Base-by-base conservation (phyloP, 2,888 invertebrate species). In the Tanypteryx hageni region DNA sequence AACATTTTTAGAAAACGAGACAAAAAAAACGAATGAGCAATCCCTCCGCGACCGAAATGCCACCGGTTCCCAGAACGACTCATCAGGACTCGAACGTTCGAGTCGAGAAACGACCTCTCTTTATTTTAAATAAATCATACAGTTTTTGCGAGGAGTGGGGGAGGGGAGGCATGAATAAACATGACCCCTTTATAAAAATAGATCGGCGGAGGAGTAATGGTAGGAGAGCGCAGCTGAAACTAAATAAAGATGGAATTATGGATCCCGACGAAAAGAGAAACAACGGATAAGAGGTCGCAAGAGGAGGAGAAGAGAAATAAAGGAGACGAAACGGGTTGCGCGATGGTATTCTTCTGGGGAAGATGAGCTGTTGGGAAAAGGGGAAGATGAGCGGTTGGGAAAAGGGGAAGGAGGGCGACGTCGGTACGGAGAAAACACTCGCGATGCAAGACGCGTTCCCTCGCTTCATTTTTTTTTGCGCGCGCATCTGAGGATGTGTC, bases 231-330 rank as follows among this genome's bases (percentile, higher is more conserved):
- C 76, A 76, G 76, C 76, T 76, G 76, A 76, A 76, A 76, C 22
- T 76, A 76, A 76, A 76, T 76, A 76, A 76, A 76, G 76, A 11
- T 27, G 27, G 76, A 76, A 76, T 76, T 76, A 76, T 76, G 76
- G 76, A 76, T 76, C 22, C 76, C 22, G 76, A 27, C 76, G 27
- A 76, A 76, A 76, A 76, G 22, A 76, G n/a, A 68, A 22, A n/a
- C 76, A 44, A 5, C 44, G 44, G 44, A 5, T 3, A 44, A 44
- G 44, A 44, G 44, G 5, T 44, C 44, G 5, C 3, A 44, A 5
- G 44, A 44, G 44, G 44, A 44, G 44, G 44, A 44, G 44, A 44
- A 44, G 76, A 76, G 22, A 27, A 27, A 13, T 13, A 27, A 68
- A 22, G 68, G 22, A 68, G 68, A 22, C 76, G 27, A 76, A 76